Evolutionary conservation across 2,113 vertebrate genomes (phyloP).

Genomic region (Cromileptes altivelis): DNA sequence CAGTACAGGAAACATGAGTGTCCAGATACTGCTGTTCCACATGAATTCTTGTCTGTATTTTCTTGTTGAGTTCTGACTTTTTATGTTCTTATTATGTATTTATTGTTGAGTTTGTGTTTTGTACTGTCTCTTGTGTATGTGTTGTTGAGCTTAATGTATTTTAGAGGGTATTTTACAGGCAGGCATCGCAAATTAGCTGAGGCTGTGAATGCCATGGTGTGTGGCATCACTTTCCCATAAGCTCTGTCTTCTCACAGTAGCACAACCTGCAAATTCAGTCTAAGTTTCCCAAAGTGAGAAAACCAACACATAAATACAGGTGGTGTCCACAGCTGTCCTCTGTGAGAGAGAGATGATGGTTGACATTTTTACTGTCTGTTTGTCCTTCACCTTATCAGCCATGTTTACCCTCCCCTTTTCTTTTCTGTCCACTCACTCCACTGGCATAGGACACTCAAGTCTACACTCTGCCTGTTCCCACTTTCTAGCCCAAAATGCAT

Average conservation of each 20-base stretch:
- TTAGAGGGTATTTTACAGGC: not conserved
- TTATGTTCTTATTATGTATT: too few species aligned
- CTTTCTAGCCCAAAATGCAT: slow-evolving; percentile 28
- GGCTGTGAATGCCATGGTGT: too few species aligned
- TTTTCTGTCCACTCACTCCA: not conserved
- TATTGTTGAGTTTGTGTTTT: too few species aligned
- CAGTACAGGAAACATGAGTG: not conserved
- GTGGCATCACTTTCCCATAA: too few species aligned
- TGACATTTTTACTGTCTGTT: not conserved
- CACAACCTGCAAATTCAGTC: not conserved
- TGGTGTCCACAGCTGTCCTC: not conserved
- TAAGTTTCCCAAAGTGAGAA: not conserved
- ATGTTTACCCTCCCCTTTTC: not conserved
- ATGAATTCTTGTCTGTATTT: too few species aligned
- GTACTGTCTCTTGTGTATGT: too few species aligned
- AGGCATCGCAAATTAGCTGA: too few species aligned
- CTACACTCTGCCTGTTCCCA: not conserved
- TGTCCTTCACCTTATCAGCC: slow-evolving; percentile 25
- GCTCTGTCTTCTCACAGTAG: not conserved
- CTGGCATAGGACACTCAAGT: not conserved
- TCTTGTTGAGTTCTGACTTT: too few species aligned
- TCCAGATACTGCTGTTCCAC: not conserved
- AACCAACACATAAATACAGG: not conserved
- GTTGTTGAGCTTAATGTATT: too few species aligned
- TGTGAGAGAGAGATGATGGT: not conserved